These are phyloP conservation scores for Stigmatopora nigra DNA, from an alignment of 2,113 vertebrate species.

Conservation along the genomic window DNA sequence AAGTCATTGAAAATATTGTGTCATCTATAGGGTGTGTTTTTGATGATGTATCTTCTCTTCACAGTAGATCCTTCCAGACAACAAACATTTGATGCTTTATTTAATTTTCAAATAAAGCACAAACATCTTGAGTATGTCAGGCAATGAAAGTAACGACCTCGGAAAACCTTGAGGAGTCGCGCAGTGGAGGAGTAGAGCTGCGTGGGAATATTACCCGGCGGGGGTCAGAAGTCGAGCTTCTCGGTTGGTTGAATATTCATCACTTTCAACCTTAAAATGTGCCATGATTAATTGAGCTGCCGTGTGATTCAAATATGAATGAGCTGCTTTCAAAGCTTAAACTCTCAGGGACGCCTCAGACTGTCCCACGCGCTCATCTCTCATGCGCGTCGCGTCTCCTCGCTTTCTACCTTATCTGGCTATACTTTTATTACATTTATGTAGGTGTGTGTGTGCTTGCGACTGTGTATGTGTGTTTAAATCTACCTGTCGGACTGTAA, in stretches of 20 bases:
- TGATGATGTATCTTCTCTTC: too few species aligned
- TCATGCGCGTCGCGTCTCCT: background rate
- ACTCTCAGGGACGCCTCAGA: conserved; percentile 46
- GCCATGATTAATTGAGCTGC: conserved; percentile 63
- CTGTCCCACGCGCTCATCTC: background rate
- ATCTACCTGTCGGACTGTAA: background rate
- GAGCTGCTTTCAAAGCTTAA: conserved; percentile 53
- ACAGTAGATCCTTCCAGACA: background rate
- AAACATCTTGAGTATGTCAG: conserved; percentile 8
- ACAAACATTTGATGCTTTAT: background rate
- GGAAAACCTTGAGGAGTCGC: background rate
- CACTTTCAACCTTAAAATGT: conserved; percentile 57
- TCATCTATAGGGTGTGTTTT: background rate
- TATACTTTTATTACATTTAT: background rate
- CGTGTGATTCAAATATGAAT: conserved; percentile 67
- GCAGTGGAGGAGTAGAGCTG: background rate
- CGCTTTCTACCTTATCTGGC: background rate
- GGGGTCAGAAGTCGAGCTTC: conserved; percentile 52
- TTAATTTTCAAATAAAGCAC: conserved; percentile 23
- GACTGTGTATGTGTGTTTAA: background rate
- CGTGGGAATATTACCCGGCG: conserved; percentile 50
- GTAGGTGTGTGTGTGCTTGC: background rate
- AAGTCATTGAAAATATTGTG: background rate
- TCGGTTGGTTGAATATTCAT: conserved; percentile 63
- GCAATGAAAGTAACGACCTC: conserved; percentile 18